A percentile compares a stretch with the other conserved stretches of the same genome.
phyloP scores from a whole-genome alignment of 53 echinoderm and acorn worm species.

The Echinometra lucunter region DNA sequence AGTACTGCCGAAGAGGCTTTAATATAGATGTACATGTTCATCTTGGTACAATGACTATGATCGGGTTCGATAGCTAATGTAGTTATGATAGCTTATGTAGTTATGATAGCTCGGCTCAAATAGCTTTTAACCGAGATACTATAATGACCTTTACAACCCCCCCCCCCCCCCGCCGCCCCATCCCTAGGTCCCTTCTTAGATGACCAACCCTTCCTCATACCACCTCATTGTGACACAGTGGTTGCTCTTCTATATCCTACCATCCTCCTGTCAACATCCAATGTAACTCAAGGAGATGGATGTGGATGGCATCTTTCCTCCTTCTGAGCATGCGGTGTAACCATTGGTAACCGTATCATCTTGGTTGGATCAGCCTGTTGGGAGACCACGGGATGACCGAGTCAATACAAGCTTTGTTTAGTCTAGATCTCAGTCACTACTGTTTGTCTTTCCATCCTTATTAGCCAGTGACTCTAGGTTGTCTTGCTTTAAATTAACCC shows the following conservation, averaged over 20 bases:
- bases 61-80: not conserved
- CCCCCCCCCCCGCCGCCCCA: not conserved
- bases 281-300: slow-evolving; percentile 16
- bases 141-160: not conserved
- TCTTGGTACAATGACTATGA: too few species aligned
- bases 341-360: slow-evolving; percentile 35
- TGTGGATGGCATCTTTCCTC: slow-evolving; percentile 37
- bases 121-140: not conserved
- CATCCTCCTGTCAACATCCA: not conserved
- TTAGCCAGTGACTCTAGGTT: not conserved
- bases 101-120: not conserved
- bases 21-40: not conserved
- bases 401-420: slow-evolving; percentile 37
- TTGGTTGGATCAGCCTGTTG: slow-evolving; percentile 35
- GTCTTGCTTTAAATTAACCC: not conserved
- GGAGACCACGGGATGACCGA: slow-evolving; percentile 24
- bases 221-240: not conserved
- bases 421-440: slow-evolving; percentile 20
- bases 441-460: slow-evolving; percentile 9
- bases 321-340: slow-evolving; percentile 26
- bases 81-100: too few species aligned
- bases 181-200: too few species aligned
- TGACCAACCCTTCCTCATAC: not conserved
- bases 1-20: not conserved
- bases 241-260: not conserved